Percentiles rank a stretch among this genome's conserved stretches.
Evolutionary conservation across 2,797 vertebrate genomes (phyloP).

Genomic region (Channallabes apus): DNA sequence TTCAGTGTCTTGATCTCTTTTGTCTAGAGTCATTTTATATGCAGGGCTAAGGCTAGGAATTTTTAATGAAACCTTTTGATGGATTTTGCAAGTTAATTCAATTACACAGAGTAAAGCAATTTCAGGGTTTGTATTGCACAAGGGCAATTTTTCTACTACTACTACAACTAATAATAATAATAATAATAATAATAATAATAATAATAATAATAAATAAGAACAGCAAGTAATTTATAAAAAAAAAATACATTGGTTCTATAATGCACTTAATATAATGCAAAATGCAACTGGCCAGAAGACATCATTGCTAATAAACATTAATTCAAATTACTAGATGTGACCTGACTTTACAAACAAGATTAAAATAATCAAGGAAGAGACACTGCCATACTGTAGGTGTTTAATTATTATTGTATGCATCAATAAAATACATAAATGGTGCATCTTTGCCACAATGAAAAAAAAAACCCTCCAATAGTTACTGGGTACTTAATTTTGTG

Average conservation of each 20-base stretch:
- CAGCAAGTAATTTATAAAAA: not conserved
- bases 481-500: slow-evolving; percentile 57
- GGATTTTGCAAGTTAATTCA: not conserved
- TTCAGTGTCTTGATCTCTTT: not conserved
- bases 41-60: not conserved
- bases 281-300: slow-evolving; percentile 55
- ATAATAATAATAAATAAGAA: not conserved
- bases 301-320: slow-evolving; percentile 56
- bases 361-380: slow-evolving; percentile 63
- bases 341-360: slow-evolving; percentile 57
- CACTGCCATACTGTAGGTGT: slow-evolving; percentile 59
- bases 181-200: not conserved
- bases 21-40: slow-evolving; percentile 25
- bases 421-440: slow-evolving; percentile 38
- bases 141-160: not conserved
- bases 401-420: slow-evolving; percentile 51
- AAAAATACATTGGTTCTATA: slow-evolving; percentile 13
- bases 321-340: slow-evolving; percentile 56
- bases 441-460: slow-evolving; percentile 47
- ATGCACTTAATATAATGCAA: slow-evolving; percentile 50
- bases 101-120: not conserved
- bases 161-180: not conserved
- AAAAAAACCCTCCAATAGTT: slow-evolving; percentile 55
- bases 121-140: not conserved
- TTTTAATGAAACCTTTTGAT: slow-evolving; percentile 2